Base-by-base conservation (phyloP, 2,888 invertebrate species). In the Thymelicus lineola region DNA sequence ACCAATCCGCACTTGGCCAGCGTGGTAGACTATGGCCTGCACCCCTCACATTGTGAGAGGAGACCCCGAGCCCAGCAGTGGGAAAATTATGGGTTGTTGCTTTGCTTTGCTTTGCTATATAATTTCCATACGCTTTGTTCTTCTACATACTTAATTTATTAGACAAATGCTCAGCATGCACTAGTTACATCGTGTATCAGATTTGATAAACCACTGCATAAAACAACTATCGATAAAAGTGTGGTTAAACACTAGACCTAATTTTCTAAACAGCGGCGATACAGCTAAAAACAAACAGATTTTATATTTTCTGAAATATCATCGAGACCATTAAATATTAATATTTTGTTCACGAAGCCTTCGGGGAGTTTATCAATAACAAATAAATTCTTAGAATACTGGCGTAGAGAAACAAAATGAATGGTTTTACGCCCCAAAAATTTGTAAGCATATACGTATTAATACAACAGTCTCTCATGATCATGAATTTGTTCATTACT, bases 271-370 rank as follows among this genome's bases (percentile, higher is more conserved):
- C 6, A 17, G 7, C 46, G 46, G 10, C 67, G 48, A 63, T 58
- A 58, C 36, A 63, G 57, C 36, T 68, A 53, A 62, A 61, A 62
- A 69, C 57, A 69, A n/a, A 76, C 69, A 73, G 71, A 67, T 73
- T 71, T 61, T 68, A 68, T 72, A 71, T 66, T 67, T 55, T 71
- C 74, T 74, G 65, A 60, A 72, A 74, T 72, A 69, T 58, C 48
- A 58, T 74, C 69, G 69, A 63, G 10, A 48, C 50, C 70, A 71
- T 72, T 72, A 67, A 72, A 68, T 72, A 69, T 68, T 65, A 65
- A 65, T 58, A 61, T 61, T 72, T 72, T 48, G 61, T 61, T 14
- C 35, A 61, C 35, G 20, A 20, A 28, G 61, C 14, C 46, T 48
- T 55, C 55, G 5, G 53, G 61, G 67, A 62, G 42, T 46, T 61